Conservation (phyloP, 2,797 vertebrate species). For the Clarias laeviceps region DNA sequence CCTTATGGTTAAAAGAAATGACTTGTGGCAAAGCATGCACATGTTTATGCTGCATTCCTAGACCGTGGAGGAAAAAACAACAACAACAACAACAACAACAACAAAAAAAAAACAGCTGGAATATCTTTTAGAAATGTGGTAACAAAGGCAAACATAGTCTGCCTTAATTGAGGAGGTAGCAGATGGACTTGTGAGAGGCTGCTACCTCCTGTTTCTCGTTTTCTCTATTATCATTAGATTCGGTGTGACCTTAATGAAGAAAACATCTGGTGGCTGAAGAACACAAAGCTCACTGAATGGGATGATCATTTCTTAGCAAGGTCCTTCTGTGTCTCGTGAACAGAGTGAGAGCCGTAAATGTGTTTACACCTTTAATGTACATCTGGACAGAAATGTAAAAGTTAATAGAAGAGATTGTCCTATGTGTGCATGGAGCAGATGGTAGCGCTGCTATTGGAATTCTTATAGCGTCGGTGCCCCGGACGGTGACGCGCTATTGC, state of each 20-base stretch:
- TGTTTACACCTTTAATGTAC: background rate
- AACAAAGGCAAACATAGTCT: background rate
- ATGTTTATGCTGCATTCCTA: background rate
- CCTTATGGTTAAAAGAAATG: background rate
- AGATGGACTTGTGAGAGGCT: background rate
- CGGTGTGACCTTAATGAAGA: constrained; percentile 28
- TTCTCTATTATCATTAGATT: constrained; percentile 26
- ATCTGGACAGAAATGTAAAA: constrained; percentile 8
- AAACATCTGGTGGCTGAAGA: constrained; percentile 14
- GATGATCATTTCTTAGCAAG: constrained; percentile 5
- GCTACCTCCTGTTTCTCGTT: background rate
- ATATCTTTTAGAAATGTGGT: background rate
- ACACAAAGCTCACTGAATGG: background rate
- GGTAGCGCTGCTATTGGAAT: background rate
- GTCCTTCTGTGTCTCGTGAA: constrained; percentile 12
- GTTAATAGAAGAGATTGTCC: background rate
- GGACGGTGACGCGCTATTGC: too few relatives aligned
- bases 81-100: too few relatives aligned
- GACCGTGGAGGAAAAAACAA: background rate
- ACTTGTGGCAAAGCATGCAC: background rate
- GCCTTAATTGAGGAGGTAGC: background rate
- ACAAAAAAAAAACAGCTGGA: background rate
- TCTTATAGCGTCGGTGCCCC: background rate
- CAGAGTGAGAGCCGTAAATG: background rate
- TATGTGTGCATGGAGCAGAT: background rate